These are phyloP conservation scores for Rhopalosiphum nymphaeae DNA, from an alignment of 2,888 invertebrate genomes.

Conservation along the genomic window DNA sequence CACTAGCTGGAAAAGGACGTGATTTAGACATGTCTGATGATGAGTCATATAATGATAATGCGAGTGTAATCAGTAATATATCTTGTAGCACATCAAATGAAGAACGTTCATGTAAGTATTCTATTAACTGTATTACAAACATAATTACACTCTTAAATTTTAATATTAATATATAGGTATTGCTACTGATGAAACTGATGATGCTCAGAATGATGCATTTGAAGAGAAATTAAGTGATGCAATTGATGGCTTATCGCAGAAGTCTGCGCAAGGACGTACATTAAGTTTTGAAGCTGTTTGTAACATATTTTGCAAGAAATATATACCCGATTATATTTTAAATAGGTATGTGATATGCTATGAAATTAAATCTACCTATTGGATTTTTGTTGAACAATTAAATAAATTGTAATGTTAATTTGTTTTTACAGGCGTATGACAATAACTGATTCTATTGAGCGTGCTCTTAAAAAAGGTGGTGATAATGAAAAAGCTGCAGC, in stretches of 20 bases:
- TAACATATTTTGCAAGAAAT: slow-evolving; percentile 83
- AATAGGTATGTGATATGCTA: slow-evolving; percentile 74
- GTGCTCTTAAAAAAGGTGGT: slow-evolving; percentile 85
- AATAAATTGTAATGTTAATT: slow-evolving; percentile 21
- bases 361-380: background rate
- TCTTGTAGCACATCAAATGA: slow-evolving; percentile 82
- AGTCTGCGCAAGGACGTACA: slow-evolving; percentile 86
- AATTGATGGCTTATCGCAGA: slow-evolving; percentile 89
- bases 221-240: slow-evolving; percentile 91
- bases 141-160: background rate
- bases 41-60: slow-evolving; percentile 84
- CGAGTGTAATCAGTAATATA: slow-evolving; percentile 82
- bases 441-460: slow-evolving; percentile 85
- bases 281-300: slow-evolving; percentile 80
- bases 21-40: slow-evolving; percentile 75
- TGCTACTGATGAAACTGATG: slow-evolving; percentile 72
- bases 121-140: background rate
- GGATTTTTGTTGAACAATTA: background rate
- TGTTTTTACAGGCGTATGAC: slow-evolving; percentile 75
- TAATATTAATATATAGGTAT: slow-evolving; percentile 40
- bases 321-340: slow-evolving; percentile 81
- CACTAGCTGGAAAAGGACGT: slow-evolving; percentile 49
- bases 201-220: slow-evolving; percentile 78
- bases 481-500: slow-evolving; percentile 86
- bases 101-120: slow-evolving; percentile 69